Percentiles rank a stretch among this genome's conserved stretches.
These are phyloP conservation scores for Saturnia pavonia DNA, from an alignment of 2,888 invertebrate species.

Conservation along the genomic window DNA sequence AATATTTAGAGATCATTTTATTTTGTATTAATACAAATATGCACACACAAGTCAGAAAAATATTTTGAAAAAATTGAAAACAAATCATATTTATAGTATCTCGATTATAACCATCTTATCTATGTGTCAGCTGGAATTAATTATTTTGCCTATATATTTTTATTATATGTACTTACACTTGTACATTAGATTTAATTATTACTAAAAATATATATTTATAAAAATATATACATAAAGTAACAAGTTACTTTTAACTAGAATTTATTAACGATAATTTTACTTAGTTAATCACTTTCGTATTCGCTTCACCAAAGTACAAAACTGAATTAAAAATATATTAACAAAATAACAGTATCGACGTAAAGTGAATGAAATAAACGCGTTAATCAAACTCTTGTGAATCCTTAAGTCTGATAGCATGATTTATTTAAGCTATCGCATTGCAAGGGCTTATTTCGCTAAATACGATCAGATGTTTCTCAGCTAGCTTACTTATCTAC, in stretches of 20 bases:
- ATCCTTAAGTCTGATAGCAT: not conserved
- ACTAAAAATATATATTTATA: no score
- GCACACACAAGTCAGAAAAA: no score
- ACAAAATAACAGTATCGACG: not conserved
- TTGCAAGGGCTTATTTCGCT: slow-evolving; percentile 2
- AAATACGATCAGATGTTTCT: slow-evolving; percentile 4
- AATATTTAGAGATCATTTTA: no score
- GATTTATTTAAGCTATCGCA: not conserved
- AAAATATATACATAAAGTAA: not conserved
- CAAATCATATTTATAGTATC: no score
- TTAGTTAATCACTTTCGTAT: not conserved
- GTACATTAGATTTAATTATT: no score
- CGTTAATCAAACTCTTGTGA: not conserved
- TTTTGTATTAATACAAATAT: no score
- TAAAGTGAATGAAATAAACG: not conserved
- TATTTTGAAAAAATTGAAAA: no score
- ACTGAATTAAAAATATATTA: not conserved
- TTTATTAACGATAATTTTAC: no score
- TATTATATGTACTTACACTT: no score
- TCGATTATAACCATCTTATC: no score
- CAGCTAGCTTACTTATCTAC: not conserved
- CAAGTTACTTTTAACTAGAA: not conserved
- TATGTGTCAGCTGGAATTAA: no score
- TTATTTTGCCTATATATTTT: no score
- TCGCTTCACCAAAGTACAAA: not conserved